A percentile compares a stretch with the other conserved stretches of the same genome.
These are phyloP conservation scores for Drosophila anomalata DNA, from an alignment of 2,888 invertebrate genomes.

Conservation along the genomic window DNA sequence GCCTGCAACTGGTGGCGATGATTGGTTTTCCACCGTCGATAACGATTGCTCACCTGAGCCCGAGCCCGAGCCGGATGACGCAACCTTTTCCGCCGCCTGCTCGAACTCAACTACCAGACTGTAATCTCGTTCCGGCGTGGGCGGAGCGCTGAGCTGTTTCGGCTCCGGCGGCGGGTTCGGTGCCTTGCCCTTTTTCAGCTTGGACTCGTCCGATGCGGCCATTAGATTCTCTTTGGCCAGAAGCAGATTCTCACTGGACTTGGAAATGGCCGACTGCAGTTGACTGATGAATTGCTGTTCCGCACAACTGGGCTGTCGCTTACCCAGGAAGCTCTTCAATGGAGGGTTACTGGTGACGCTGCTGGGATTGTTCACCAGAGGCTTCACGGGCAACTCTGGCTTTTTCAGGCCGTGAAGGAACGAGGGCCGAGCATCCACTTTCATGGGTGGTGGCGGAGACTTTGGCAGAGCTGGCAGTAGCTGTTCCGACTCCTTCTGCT, in stretches of 20 bases:
- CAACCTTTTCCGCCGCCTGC: slow-evolving; percentile 48
- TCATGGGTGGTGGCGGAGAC: slow-evolving; percentile 82
- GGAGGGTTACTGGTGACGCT: slow-evolving; percentile 79
- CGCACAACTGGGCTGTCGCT: slow-evolving; percentile 83
- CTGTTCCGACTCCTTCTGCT: slow-evolving; percentile 89
- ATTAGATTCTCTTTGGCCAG: slow-evolving; percentile 52
- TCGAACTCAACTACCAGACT: slow-evolving; percentile 78
- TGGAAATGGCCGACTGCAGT: slow-evolving; percentile 84
- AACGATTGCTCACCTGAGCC: slow-evolving; percentile 18
- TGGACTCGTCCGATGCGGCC: slow-evolving; percentile 63
- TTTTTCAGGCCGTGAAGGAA: slow-evolving; percentile 89
- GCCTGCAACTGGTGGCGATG: slow-evolving; percentile 5
- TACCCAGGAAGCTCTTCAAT: slow-evolving; percentile 85
- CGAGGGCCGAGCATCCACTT: slow-evolving; percentile 86
- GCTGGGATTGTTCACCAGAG: slow-evolving; percentile 82
- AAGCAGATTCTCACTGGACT: slow-evolving; percentile 76
- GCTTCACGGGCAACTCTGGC: slow-evolving; percentile 90
- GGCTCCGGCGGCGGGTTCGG: slow-evolving; percentile 87
- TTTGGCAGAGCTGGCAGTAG: slow-evolving; percentile 87
- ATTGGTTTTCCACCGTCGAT: slow-evolving; percentile 12
- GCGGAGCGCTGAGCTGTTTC: slow-evolving; percentile 78
- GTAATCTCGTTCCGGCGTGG: slow-evolving; percentile 82
- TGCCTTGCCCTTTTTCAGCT: slow-evolving; percentile 89
- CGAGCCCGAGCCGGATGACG: slow-evolving; percentile 8
- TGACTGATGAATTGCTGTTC: slow-evolving; percentile 86